A percentile compares a stretch with the other conserved stretches of the same genome.
These are phyloP conservation scores for Aphidoletes aphidimyza DNA, from an alignment of 2,888 invertebrate species.

Conservation along the genomic window DNA sequence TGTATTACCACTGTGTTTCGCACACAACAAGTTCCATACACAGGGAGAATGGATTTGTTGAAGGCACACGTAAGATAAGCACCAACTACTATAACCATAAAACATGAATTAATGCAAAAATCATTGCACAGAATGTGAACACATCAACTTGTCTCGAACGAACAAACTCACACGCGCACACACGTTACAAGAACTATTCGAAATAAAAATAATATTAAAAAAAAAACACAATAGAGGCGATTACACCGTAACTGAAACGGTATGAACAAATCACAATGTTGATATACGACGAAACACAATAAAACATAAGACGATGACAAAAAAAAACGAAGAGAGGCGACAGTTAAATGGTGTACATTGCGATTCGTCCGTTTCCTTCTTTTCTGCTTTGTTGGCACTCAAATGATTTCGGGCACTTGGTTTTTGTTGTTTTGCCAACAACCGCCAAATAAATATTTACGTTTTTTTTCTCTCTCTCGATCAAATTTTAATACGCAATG, in stretches of 20 bases:
- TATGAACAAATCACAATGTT: not conserved
- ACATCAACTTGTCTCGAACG: too few relatives aligned
- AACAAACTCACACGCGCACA: not conserved
- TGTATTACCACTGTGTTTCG: not conserved
- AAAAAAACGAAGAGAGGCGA: not conserved
- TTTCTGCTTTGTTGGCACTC: constrained; percentile 31
- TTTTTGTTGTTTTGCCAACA: not conserved
- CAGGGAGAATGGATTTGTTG: not conserved
- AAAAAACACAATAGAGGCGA: not conserved
- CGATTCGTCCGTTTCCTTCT: not conserved
- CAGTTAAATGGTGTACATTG: not conserved
- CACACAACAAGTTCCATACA: constrained; percentile 19
- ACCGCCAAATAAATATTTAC: not conserved
- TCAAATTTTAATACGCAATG: not conserved
- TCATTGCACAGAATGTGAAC: not conserved
- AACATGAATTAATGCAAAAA: constrained; percentile 30
- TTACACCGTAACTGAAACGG: not conserved
- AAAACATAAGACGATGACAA: not conserved
- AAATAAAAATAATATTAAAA: not conserved
- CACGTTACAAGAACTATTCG: not conserved
- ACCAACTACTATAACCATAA: not conserved
- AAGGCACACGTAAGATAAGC: not conserved
- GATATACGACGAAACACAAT: not conserved
- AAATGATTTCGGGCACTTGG: not conserved
- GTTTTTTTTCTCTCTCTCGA: not conserved